Conservation (phyloP, 2,113 vertebrate genomes). For the Scopus umbretta region DNA sequence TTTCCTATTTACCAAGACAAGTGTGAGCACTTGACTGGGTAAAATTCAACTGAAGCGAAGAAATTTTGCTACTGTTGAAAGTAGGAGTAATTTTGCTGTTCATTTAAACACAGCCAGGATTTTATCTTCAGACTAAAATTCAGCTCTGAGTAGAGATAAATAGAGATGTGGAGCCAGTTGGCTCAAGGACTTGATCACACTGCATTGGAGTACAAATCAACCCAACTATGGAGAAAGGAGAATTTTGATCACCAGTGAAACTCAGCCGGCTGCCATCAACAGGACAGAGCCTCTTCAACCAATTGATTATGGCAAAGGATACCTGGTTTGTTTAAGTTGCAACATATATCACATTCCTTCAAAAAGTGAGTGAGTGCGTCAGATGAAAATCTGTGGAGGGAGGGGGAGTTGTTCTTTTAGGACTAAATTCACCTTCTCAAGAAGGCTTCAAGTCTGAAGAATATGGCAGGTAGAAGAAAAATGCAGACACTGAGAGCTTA, state of each 20-base stretch:
- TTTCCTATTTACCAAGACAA: slow-evolving; percentile 10
- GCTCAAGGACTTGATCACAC: neutral
- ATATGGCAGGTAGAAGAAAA: neutral
- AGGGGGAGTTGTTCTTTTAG: neutral
- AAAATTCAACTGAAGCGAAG: neutral
- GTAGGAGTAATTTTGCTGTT: neutral
- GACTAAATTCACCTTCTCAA: neutral
- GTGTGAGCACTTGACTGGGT: neutral
- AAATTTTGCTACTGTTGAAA: neutral
- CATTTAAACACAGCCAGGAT: neutral
- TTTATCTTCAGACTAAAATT: neutral
- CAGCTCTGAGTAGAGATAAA: neutral
- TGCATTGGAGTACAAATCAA: neutral
- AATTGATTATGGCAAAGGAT: rapidly evolving
- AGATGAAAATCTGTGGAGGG: neutral
- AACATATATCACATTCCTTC: neutral
- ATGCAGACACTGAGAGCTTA: neutral
- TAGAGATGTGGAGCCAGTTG: neutral
- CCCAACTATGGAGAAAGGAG: neutral
- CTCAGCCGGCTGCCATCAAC: neutral
- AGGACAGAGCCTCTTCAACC: neutral
- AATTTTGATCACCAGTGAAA: neutral
- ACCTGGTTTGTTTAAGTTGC: neutral
- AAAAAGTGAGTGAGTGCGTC: neutral
- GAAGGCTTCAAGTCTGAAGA: neutral